These are phyloP conservation scores for Microcebus jonahi DNA, from an alignment of 2,113 vertebrate species.

Conservation along the genomic window DNA sequence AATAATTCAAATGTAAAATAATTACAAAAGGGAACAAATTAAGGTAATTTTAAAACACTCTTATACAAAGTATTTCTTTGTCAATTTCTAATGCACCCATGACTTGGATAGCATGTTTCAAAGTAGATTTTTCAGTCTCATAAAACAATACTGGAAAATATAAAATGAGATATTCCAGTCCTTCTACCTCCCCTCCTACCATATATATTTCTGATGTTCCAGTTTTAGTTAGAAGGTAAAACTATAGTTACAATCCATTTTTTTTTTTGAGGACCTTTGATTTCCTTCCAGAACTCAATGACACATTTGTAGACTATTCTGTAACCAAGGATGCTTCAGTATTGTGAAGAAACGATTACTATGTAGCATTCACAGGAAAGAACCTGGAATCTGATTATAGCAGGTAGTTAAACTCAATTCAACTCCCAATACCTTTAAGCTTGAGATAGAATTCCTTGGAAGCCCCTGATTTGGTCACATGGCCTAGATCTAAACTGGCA, in stretches of 20 bases:
- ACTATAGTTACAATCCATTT: background rate
- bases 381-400: background rate
- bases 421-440: background rate
- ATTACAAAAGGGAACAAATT: conserved; percentile 1
- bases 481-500: background rate
- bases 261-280: background rate
- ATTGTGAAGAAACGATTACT: background rate
- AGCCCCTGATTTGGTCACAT: background rate
- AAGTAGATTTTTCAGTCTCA: background rate
- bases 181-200: background rate
- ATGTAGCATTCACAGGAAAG: background rate
- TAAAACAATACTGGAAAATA: background rate
- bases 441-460: background rate
- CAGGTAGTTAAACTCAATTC: background rate
- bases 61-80: background rate
- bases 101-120: background rate
- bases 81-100: conserved; percentile 19
- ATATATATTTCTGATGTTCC: background rate
- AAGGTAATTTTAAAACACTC: background rate
- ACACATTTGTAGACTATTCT: background rate
- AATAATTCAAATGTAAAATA: conserved; percentile 56
- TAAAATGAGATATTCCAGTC: background rate
- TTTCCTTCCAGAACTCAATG: background rate
- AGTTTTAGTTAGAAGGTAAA: background rate
- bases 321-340: background rate